Evolutionary conservation across 2,113 vertebrate genomes (phyloP).

Genomic region (Passer montanus): DNA sequence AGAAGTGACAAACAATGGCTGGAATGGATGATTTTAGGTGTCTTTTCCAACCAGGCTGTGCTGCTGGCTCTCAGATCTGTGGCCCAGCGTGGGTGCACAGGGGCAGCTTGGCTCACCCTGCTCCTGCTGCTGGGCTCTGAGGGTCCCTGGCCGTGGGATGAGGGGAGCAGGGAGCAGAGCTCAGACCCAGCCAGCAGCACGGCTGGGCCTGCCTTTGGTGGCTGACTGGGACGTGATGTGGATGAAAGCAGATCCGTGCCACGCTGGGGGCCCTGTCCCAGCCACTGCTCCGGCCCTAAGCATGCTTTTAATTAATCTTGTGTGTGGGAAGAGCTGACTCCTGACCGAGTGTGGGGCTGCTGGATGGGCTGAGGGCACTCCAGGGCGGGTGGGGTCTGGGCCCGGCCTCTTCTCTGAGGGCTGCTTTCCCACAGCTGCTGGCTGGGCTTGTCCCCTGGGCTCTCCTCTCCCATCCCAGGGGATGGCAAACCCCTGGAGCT

Average conservation of each 20-base stretch:
- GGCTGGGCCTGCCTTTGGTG: background rate
- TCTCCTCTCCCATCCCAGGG: background rate
- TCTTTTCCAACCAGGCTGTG: background rate
- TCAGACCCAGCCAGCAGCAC: background rate
- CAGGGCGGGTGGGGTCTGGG: background rate
- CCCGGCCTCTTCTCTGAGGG: background rate
- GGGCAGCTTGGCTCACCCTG: accelerated
- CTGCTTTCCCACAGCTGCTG: background rate
- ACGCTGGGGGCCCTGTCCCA: background rate
- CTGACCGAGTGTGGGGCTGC: background rate
- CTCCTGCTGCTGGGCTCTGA: accelerated
- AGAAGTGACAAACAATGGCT: background rate
- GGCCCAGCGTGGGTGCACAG: accelerated
- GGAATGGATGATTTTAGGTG: background rate
- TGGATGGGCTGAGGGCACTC: background rate
- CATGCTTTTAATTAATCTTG: constrained; percentile 49
- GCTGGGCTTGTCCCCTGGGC: accelerated
- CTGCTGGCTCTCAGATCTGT: background rate
- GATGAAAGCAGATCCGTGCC: background rate
- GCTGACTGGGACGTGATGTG: background rate
- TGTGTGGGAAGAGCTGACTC: constrained; percentile 15
- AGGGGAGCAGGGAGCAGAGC: background rate
- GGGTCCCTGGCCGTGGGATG: accelerated
- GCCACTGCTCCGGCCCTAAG: background rate
- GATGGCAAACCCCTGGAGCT: background rate